A percentile compares a stretch with the other conserved stretches of the same genome.
Evolutionary conservation across 2,113 vertebrate genomes (phyloP).

Genomic region (Lonchura striata): DNA sequence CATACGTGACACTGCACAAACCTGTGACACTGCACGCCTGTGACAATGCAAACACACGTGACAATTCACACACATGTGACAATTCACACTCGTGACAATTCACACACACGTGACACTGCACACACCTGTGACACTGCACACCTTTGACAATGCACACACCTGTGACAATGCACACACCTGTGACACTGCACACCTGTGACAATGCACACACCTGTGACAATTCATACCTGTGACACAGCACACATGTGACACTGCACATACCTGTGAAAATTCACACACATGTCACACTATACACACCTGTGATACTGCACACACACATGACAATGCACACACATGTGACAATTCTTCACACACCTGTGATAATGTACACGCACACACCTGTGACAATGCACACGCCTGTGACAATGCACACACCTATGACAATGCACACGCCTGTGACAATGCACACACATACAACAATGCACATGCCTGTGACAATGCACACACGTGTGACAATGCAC

Average conservation of each 20-base stretch:
- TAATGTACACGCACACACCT: neutral
- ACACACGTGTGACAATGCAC: neutral
- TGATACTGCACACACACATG: neutral
- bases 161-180: too few species aligned
- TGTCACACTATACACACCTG: neutral
- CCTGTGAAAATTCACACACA: too few species aligned
- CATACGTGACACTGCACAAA: neutral
- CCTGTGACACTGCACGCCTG: too few species aligned
- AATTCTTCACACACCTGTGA: neutral
- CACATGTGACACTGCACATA: too few species aligned
- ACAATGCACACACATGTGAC: neutral
- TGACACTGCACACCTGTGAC: neutral
- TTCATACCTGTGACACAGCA: neutral
- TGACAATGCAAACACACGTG: neutral
- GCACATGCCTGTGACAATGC: neutral
- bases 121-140: neutral
- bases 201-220: too few species aligned
- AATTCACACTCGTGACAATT: neutral
- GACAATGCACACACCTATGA: neutral
- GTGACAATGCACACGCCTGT: neutral
- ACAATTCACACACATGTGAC: too few species aligned
- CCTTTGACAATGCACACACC: too few species aligned
- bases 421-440: neutral
- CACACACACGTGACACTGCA: neutral
- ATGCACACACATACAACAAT: too few species aligned